Evolutionary conservation across 2,888 invertebrate species (phyloP), one percentile per base, ranked within the genome.

Genomic region (Drosophila fungiperda): DNA sequence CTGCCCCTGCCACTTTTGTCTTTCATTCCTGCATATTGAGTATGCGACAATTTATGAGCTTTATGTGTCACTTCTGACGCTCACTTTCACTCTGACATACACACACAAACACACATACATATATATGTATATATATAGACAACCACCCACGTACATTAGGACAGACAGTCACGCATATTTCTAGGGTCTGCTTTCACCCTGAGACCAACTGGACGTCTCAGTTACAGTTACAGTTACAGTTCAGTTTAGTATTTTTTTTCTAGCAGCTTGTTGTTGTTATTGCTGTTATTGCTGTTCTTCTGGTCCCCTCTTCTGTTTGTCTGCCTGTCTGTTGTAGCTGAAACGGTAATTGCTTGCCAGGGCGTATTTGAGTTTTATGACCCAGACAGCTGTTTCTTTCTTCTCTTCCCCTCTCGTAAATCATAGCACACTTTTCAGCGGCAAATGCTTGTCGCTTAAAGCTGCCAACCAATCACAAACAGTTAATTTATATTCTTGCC

Each of bases 61-160:
- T 89, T 89, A 83, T 88, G 86, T 88, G 89, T 86, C 88, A 88
- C 78, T 87, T 88, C 76, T 83, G 86, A 86, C 82, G 83, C 80
- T 80, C 75, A 85, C 87, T 87, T 86, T 87, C 86, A 82, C 87
- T 83, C 62, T 70, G 17, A 55, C 54, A 57, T 57, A 50, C 15
- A 61, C 73, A 59, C 54, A 49, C 57, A 71, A 49, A 57, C 49
- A 68, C 59, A 48, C 55, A 42, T n/a, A 38, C 53, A 23, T 23
- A 59, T 6, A 29, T 29, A 29, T 1, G 6, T 29, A 29, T 29
- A 29, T 6, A 29, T 6, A 29, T 29, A 36, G 35, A 57, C 17
- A 40, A n/a, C 15, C 15, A 15, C 35, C 15, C 45, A 15, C 7
- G 15, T 32, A 64, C 67, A 65, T 60, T 48, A 65, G 29, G 40